Evolutionary conservation across 1,140 invertebrate genomes (phyloP).

Genomic region (Danaus melanippus): DNA sequence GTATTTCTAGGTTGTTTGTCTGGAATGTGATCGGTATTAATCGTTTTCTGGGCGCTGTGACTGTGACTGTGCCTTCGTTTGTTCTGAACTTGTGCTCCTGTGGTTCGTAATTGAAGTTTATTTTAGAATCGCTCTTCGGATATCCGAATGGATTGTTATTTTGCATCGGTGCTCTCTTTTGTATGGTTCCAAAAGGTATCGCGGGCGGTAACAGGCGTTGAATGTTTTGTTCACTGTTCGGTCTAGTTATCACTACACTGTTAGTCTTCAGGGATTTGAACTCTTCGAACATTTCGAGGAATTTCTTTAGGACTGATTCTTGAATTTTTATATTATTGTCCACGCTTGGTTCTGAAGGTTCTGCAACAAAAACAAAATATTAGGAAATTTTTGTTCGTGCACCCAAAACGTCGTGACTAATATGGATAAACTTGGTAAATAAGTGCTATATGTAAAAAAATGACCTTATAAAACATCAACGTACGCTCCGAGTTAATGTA

Average conservation of each 20-base stretch:
- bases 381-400: background rate
- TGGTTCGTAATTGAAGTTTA: constrained; percentile 11
- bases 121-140: constrained; percentile 2
- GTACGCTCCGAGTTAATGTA: too few relatives aligned
- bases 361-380: constrained; percentile 13
- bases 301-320: constrained; percentile 23
- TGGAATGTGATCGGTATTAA: constrained; percentile 38
- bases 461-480: too few relatives aligned
- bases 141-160: background rate
- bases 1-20: constrained; percentile 51
- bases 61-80: constrained; percentile 1
- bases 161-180: background rate
- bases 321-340: constrained; percentile 7
- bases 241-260: constrained; percentile 3
- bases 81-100: constrained; percentile 22
- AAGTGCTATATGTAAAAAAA: too few relatives aligned
- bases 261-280: constrained; percentile 27
- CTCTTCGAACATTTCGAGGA: constrained; percentile 47
- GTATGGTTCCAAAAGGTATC: background rate
- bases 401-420: too few relatives aligned
- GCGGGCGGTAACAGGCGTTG: too few relatives aligned
- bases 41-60: constrained; percentile 8
- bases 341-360: constrained; percentile 3
- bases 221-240: background rate
- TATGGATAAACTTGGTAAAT: too few relatives aligned